Percentiles rank a stretch among this genome's conserved stretches.
These are phyloP conservation scores for Petroica traversi DNA, from an alignment of 2,113 vertebrate genomes.

Conservation along the genomic window DNA sequence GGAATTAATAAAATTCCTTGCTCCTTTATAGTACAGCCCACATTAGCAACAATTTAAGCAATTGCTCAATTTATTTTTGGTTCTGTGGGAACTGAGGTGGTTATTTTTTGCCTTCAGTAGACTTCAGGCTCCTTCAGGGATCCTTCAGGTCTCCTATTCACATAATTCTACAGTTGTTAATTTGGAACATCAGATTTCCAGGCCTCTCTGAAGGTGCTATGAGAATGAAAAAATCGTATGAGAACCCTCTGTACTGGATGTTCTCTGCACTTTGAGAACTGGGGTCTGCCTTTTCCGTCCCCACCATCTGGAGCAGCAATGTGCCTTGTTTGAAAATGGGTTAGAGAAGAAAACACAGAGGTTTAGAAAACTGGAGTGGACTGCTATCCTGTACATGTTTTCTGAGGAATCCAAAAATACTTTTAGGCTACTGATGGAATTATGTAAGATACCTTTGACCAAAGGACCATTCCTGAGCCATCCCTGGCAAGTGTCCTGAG, in stretches of 20 bases:
- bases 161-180: background rate
- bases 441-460: background rate
- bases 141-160: background rate
- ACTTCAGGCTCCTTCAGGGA: background rate
- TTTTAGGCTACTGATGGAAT: background rate
- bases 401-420: background rate
- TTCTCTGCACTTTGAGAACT: background rate
- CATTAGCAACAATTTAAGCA: background rate
- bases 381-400: fast-evolving
- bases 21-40: background rate
- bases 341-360: background rate
- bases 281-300: background rate
- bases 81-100: background rate
- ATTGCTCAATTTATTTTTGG: background rate
- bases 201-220: background rate
- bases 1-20: background rate
- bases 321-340: background rate
- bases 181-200: background rate
- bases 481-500: background rate
- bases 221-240: background rate
- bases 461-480: background rate
- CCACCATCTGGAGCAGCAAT: background rate
- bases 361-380: background rate
- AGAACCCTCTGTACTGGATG: background rate
- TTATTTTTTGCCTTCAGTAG: background rate